A percentile compares a stretch with the other conserved stretches of the same genome.
Evolutionary conservation across 2,888 invertebrate species (phyloP).

Genomic region (Drosophila tanythrix): DNA sequence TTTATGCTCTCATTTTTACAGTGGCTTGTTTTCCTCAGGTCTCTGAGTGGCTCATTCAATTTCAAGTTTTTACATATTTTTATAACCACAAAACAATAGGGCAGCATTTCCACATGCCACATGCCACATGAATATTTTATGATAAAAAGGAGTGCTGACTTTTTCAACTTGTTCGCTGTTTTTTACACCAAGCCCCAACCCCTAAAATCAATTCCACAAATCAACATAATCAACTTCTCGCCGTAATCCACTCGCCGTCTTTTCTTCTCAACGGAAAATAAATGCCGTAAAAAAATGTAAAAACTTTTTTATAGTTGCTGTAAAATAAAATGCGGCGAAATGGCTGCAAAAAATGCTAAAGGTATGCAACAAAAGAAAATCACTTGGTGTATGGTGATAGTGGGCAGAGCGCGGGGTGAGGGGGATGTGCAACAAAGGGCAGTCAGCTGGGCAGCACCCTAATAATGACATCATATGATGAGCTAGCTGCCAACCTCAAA

Average conservation of each 20-base stretch:
- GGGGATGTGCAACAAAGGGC: slow-evolving; percentile 42
- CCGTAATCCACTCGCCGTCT: slow-evolving; percentile 76
- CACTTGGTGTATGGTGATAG: slow-evolving; percentile 2
- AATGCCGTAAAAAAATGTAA: slow-evolving; percentile 78
- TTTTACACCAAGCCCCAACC: slow-evolving; percentile 19
- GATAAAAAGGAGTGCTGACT: slow-evolving; percentile 41
- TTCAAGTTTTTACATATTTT: slow-evolving; percentile 50
- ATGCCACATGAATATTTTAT: slow-evolving; percentile 70
- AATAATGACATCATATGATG: slow-evolving; percentile 71
- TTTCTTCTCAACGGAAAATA: slow-evolving; percentile 65
- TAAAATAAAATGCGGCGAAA: slow-evolving; percentile 73
- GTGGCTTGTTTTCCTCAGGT: neutral
- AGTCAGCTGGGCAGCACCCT: slow-evolving; percentile 54
- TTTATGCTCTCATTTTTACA: neutral
- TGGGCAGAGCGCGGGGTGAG: neutral
- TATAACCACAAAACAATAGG: slow-evolving; percentile 59
- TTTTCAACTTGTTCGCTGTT: neutral
- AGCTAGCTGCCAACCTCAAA: slow-evolving; percentile 57
- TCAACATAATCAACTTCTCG: slow-evolving; percentile 80
- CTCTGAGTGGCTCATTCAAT: slow-evolving; percentile 36
- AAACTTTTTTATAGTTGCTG: slow-evolving; percentile 77
- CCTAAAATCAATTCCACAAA: slow-evolving; percentile 75
- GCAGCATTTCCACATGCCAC: slow-evolving; percentile 51
- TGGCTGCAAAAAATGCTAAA: slow-evolving; percentile 41
- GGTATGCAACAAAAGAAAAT: slow-evolving; percentile 59